Conservation (phyloP, 2,113 vertebrate genomes). For the Physeter macrocephalus region DNA sequence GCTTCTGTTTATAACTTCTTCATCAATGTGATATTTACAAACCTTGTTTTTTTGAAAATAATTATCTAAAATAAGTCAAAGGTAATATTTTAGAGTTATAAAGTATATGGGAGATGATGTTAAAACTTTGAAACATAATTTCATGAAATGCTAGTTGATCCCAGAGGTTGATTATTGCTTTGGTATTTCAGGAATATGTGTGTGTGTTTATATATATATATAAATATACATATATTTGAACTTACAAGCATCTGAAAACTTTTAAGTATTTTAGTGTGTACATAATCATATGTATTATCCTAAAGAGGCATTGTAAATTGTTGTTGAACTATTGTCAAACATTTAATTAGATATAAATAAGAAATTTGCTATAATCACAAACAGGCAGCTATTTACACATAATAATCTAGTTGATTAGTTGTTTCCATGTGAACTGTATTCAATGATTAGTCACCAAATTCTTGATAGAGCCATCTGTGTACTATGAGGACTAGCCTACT, state of each 20-base stretch:
- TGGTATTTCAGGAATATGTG: neutral
- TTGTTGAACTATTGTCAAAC: constrained; percentile 51
- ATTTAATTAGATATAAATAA: constrained; percentile 36
- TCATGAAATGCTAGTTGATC: neutral
- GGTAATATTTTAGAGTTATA: neutral
- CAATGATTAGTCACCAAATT: constrained; percentile 74
- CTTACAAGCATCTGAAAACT: constrained; percentile 6
- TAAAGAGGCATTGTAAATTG: constrained; percentile 31
- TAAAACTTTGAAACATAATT: constrained; percentile 1
- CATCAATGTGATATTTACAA: neutral
- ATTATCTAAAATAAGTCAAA: neutral
- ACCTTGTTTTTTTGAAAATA: neutral
- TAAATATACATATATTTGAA: neutral
- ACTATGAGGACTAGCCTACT: constrained; percentile 78
- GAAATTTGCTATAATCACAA: constrained; percentile 26
- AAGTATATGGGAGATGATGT: neutral
- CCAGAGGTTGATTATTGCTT: neutral
- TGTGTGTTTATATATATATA: neutral
- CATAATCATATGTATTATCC: neutral
- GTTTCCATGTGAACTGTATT: constrained; percentile 57
- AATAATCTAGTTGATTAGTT: constrained; percentile 16
- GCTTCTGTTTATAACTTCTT: neutral
- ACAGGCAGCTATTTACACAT: neutral
- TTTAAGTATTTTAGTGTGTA: constrained; percentile 24
- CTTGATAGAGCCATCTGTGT: constrained; percentile 83